Conservation (phyloP, 2,888 invertebrate species). For the Cataglyphis altisquamis region DNA sequence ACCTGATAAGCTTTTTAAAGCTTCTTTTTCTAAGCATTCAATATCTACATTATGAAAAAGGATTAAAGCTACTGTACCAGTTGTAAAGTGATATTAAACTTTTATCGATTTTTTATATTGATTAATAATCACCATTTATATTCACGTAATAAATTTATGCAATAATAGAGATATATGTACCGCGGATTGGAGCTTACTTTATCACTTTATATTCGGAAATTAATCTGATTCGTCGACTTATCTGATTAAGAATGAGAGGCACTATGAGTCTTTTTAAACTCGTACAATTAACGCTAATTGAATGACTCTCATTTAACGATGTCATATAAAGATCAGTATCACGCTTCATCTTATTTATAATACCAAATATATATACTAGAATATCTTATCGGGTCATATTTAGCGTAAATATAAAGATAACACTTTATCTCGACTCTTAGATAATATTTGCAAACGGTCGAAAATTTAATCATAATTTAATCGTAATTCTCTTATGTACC, state of each 20-base stretch:
- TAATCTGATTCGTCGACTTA: neutral
- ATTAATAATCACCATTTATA: neutral
- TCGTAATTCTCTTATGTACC: slow-evolving; percentile 15
- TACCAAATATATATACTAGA: neutral
- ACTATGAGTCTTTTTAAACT: neutral
- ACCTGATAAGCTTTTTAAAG: neutral
- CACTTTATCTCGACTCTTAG: slow-evolving; percentile 10
- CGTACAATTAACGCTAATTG: neutral
- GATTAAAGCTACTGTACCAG: neutral
- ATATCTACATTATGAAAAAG: slow-evolving; percentile 2
- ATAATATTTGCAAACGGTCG: slow-evolving; percentile 38
- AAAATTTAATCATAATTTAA: slow-evolving; percentile 57
- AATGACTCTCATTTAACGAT: slow-evolving; percentile 20
- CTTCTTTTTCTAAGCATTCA: slow-evolving; percentile 14
- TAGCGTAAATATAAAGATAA: slow-evolving; percentile 20
- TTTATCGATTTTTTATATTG: neutral
- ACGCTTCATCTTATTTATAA: neutral
- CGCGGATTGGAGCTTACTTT: neutral
- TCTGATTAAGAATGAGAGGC: neutral
- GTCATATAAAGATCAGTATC: neutral
- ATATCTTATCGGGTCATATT: slow-evolving; percentile 42
- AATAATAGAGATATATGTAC: neutral
- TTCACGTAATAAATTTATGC: slow-evolving; percentile 12
- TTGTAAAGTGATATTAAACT: neutral
- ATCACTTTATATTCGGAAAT: neutral